Evolutionary conservation across 92 coral and sea anemone genomes (phyloP).

Genomic region (Scolanthus callimorphus): DNA sequence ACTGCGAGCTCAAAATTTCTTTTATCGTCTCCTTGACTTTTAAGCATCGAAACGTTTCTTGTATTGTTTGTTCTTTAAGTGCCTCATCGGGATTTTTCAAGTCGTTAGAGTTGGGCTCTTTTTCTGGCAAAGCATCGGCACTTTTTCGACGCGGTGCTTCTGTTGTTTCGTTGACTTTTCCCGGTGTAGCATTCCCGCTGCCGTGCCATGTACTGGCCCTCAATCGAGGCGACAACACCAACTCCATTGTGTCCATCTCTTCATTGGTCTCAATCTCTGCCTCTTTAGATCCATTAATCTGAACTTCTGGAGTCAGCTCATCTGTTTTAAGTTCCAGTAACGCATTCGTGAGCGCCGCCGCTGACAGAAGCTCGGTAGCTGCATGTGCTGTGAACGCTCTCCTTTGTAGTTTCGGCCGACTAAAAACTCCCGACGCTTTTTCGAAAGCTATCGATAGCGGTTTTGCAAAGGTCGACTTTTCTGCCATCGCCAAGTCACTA

Average conservation of each 20-base stretch:
- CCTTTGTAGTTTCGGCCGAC: constrained; percentile 52
- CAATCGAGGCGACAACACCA: constrained; percentile 17
- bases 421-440: constrained; percentile 29
- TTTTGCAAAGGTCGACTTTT: constrained; percentile 16
- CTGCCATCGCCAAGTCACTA: no score
- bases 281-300: background rate
- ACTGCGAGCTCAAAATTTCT: constrained; percentile 38
- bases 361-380: constrained; percentile 41
- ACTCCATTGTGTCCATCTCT: background rate
- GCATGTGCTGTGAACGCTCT: constrained; percentile 46
- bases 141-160: background rate
- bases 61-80: background rate
- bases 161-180: background rate
- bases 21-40: constrained; percentile 38
- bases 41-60: constrained; percentile 5
- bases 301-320: background rate
- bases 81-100: background rate
- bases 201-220: constrained; percentile 11
- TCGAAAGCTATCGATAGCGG: constrained; percentile 30
- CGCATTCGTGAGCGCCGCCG: constrained; percentile 7
- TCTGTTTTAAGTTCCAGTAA: constrained; percentile 10
- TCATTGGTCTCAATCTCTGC: constrained; percentile 2
- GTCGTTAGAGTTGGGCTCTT: background rate
- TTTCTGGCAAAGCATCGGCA: background rate
- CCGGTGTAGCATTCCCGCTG: background rate